A percentile compares a stretch with the other conserved stretches of the same genome.
Conservation (phyloP, 2,888 invertebrate genomes). For the Agrochola lota region DNA sequence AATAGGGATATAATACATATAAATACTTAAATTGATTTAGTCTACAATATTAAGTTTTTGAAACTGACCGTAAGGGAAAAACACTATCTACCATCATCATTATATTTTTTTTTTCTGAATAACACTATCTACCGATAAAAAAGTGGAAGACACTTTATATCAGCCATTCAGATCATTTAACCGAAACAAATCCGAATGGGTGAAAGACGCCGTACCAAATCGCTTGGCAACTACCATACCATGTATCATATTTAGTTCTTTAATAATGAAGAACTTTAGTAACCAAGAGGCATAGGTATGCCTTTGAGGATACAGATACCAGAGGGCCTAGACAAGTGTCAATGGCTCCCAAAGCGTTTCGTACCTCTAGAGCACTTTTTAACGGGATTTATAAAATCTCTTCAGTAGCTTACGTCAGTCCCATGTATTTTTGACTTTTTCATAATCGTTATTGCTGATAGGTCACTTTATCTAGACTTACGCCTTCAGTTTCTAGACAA, state of each 20-base stretch:
- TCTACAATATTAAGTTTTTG: neutral
- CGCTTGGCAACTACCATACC: neutral
- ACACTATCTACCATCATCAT: too few species aligned
- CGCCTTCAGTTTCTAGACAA: neutral
- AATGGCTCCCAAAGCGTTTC: neutral
- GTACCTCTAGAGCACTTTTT: neutral
- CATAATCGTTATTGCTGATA: neutral
- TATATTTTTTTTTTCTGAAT: too few species aligned
- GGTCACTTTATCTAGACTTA: neutral
- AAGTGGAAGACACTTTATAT: neutral
- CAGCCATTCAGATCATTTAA: neutral
- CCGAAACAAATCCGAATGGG: neutral
- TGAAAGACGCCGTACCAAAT: neutral
- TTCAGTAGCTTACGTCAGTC: neutral
- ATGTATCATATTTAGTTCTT: neutral
- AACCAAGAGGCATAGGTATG: neutral
- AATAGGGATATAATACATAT: neutral
- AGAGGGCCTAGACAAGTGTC: neutral
- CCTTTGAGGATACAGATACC: neutral
- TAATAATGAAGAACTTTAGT: constrained; percentile 3
- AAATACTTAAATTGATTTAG: too few species aligned
- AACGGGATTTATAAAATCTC: too few species aligned
- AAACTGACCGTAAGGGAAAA: neutral
- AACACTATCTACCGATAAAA: neutral
- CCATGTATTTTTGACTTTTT: neutral